A percentile compares a stretch with the other conserved stretches of the same genome.
These are phyloP conservation scores for Proteles cristata DNA, from an alignment of 2,113 vertebrate genomes.

Conservation along the genomic window DNA sequence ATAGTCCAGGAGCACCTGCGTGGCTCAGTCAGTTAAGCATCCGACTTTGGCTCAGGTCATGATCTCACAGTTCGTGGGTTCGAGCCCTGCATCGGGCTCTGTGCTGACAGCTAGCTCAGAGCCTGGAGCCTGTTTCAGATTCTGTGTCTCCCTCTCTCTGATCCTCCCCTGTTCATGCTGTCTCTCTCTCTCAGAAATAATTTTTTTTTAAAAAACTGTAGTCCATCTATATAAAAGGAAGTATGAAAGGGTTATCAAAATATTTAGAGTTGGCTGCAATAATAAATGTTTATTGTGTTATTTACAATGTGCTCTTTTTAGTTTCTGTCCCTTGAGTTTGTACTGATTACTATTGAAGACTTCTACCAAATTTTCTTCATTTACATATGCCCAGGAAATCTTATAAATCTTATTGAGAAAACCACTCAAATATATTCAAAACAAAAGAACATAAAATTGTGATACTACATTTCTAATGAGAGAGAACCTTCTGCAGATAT, in stretches of 20 bases:
- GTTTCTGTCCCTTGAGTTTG: background rate
- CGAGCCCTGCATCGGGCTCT: no score
- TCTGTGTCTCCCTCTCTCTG: no score
- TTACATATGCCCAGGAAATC: background rate
- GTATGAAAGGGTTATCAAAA: background rate
- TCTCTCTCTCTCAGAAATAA: no score
- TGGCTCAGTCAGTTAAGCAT: no score
- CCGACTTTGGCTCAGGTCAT: no score
- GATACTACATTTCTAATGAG: slow-evolving; percentile 65
- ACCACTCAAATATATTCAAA: slow-evolving; percentile 29
- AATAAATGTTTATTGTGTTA: background rate
- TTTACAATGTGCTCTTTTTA: background rate
- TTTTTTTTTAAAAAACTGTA: background rate
- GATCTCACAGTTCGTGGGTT: no score
- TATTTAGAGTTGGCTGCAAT: background rate
- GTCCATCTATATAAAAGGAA: background rate
- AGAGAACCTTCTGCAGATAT: slow-evolving; percentile 9
- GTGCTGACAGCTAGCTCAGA: no score
- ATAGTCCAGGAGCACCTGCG: no score
- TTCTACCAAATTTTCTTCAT: background rate
- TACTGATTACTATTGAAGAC: background rate
- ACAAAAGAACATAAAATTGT: slow-evolving; percentile 39
- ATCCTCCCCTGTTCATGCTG: no score
- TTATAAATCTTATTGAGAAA: slow-evolving; percentile 34
- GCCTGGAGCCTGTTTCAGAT: no score